Evolutionary conservation across 2,888 invertebrate species (phyloP).

Genomic region (Protonemura montana): DNA sequence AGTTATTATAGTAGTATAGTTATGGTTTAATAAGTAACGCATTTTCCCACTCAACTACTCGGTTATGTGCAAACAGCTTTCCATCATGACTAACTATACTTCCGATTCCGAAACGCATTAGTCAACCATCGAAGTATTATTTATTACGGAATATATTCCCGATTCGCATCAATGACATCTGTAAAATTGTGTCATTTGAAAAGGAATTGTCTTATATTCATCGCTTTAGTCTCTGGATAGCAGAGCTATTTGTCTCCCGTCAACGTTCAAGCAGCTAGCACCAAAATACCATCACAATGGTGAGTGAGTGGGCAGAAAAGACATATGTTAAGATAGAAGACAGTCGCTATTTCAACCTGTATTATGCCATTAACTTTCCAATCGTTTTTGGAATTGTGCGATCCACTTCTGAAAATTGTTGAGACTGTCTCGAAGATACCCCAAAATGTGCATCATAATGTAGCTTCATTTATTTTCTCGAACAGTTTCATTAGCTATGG

Average conservation of each 20-base stretch:
- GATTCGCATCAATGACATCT: background rate
- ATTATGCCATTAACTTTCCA: background rate
- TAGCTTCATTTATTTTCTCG: background rate
- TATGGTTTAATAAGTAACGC: too few species aligned
- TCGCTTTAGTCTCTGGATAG: background rate
- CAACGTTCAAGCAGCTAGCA: background rate
- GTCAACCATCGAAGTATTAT: background rate
- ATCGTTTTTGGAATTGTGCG: background rate
- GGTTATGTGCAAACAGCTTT: background rate
- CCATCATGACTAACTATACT: background rate
- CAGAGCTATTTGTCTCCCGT: background rate
- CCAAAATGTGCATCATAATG: background rate
- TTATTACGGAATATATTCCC: background rate
- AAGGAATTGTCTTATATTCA: background rate
- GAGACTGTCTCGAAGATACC: background rate
- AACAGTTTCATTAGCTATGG: background rate
- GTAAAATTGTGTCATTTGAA: constrained; percentile 5
- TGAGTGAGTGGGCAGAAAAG: background rate
- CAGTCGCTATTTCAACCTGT: background rate
- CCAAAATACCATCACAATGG: background rate
- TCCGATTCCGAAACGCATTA: background rate
- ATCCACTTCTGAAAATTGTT: background rate
- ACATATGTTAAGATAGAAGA: background rate
- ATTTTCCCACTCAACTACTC: too few species aligned
- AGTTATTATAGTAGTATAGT: too few species aligned